A percentile compares a stretch with the other conserved stretches of the same genome.
Conservation (phyloP, 2,113 vertebrate species). For the Psilopsiagon aymara region DNA sequence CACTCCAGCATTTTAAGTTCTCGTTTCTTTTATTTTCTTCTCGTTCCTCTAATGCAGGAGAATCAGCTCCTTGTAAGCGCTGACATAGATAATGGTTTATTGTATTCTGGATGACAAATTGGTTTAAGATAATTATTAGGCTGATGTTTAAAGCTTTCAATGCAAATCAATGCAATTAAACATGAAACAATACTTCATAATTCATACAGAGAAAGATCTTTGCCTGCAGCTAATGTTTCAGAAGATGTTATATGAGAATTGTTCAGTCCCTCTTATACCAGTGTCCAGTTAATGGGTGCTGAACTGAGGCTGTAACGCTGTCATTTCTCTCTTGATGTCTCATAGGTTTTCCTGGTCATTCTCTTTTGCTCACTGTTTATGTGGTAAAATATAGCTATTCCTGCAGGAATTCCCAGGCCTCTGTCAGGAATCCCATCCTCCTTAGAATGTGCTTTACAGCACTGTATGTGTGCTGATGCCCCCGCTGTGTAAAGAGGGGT, state of each 20-base stretch:
- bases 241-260: not conserved
- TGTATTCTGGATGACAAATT: slow-evolving; percentile 19
- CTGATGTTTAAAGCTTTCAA: slow-evolving; percentile 36
- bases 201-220: slow-evolving; percentile 7
- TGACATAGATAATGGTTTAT: not conserved
- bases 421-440: not conserved
- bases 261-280: not conserved
- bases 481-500: not conserved
- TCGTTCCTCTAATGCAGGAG: not conserved
- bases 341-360: slow-evolving; percentile 48
- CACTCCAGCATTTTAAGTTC: not conserved
- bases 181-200: slow-evolving; percentile 7
- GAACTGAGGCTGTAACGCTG: slow-evolving; percentile 17
- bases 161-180: slow-evolving; percentile 56
- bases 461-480: not conserved
- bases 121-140: slow-evolving; percentile 2
- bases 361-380: slow-evolving; percentile 18
- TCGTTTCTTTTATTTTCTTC: not conserved
- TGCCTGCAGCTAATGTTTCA: not conserved
- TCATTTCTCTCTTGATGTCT: slow-evolving; percentile 37
- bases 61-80: not conserved
- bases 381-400: not conserved
- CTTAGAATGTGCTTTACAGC: not conserved
- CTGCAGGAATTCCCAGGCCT: slow-evolving; percentile 19
- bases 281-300: slow-evolving; percentile 16